Base-by-base conservation (phyloP, 2,113 vertebrate genomes). In the Oncorhynchus keta region DNA sequence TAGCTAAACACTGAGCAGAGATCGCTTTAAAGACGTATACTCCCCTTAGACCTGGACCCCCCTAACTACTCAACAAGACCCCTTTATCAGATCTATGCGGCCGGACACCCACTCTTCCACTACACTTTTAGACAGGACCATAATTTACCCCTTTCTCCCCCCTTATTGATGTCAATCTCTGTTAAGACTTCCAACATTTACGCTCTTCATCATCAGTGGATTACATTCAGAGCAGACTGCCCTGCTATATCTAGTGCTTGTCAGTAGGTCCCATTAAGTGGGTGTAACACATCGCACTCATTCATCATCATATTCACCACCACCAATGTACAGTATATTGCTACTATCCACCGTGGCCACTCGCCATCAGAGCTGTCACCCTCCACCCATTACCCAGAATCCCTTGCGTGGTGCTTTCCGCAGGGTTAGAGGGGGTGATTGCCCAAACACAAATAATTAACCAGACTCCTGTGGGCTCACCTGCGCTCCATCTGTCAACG, bases 361-460 rank as follows among this genome's bases (percentile, higher is more conserved):
- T 55, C 49, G 49, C 2, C 12, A 55, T 55, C 12, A 14, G 49
- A 13, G 12, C 14, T 55, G 49, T 61, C n/a, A 12, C 59, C 14
- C 14, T 22, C 20, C 59, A 11, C n/a, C 59, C 59, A 22, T 62
- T 62, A 62, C 59, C 18, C 59, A n/a, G 18, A 62, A 88, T 85
- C 80, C 86, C 28, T 73, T 24, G 70, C 26, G 66, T 49, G 75
- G 75, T 81, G 81, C 82, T 84, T 85, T 77, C 89, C 79, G 80
- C 72, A 49, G n/a, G 26, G 66, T 74, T 75, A 68, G 73, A 85
- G 77, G 86, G 87, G 79, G 88, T 80, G 78, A 82, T 75, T 24
- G 79, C 80, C 57, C 65, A 39, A 81, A 77, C 70, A 68, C 83
- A 93, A 93, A 92, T 89, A 89, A 90, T 92, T 90, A 89, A 78